Evolutionary conservation across 2,113 vertebrate genomes (phyloP).

Genomic region (Eidolon helvum): DNA sequence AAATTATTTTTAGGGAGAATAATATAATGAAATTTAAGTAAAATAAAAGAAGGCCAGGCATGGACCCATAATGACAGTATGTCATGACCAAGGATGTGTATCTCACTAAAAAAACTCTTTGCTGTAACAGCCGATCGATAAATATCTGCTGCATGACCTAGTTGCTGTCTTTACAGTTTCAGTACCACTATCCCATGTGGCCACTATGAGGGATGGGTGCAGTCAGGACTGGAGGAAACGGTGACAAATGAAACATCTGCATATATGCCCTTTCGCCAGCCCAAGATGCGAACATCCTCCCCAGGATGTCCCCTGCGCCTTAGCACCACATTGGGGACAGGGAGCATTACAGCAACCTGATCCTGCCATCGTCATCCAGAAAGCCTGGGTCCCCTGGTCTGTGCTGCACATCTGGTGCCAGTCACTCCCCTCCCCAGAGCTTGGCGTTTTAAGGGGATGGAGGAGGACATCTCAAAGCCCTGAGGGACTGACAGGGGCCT

Average conservation of each 20-base stretch:
- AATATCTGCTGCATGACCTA: background rate
- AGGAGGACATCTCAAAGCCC: background rate
- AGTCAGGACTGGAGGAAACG: background rate
- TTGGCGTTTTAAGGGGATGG: background rate
- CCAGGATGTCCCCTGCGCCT: background rate
- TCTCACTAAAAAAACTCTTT: background rate
- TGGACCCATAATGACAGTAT: background rate
- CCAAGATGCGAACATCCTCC: background rate
- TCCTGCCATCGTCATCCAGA: background rate
- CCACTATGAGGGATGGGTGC: background rate
- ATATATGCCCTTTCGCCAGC: fast-evolving
- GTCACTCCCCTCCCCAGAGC: background rate
- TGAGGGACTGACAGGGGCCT: background rate
- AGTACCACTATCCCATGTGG: background rate
- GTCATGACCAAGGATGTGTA: background rate
- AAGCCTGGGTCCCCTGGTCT: background rate
- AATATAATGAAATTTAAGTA: background rate
- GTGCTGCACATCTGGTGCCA: background rate
- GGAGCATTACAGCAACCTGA: background rate
- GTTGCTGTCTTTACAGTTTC: background rate
- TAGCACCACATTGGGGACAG: background rate
- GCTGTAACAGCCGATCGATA: background rate
- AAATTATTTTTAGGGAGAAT: background rate
- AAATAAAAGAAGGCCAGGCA: background rate
- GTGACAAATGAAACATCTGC: background rate